Evolutionary conservation across 2,888 invertebrate species (phyloP).

Genomic region (Rotaria macrura): DNA sequence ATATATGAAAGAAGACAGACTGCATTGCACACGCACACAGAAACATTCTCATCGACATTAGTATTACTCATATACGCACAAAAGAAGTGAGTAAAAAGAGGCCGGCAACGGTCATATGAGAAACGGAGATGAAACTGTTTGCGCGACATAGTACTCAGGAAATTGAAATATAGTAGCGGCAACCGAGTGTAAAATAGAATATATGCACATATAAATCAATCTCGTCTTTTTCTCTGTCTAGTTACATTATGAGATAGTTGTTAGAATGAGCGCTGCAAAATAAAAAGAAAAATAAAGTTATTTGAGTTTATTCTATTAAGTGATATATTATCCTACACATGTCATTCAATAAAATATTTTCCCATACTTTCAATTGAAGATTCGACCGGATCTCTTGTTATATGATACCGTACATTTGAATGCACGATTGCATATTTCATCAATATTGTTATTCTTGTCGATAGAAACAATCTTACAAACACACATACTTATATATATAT

Average conservation of each 20-base stretch:
- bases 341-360: background rate
- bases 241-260: background rate
- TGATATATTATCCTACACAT: background rate
- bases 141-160: background rate
- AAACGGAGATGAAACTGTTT: background rate
- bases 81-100: constrained; percentile 3
- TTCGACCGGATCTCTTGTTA: background rate
- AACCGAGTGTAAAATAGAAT: background rate
- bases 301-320: background rate
- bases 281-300: background rate
- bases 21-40: background rate
- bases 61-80: background rate
- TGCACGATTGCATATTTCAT: background rate
- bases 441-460: background rate
- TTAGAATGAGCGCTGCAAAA: background rate
- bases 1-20: background rate
- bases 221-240: background rate
- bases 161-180: background rate
- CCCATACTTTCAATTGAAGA: background rate
- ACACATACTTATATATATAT: background rate
- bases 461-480: background rate
- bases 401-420: background rate
- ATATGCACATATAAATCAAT: background rate
- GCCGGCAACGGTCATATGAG: background rate
- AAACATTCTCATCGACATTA: background rate